These are phyloP conservation scores for Crypturellus undulatus DNA, from an alignment of 2,113 vertebrate species.

Conservation along the genomic window DNA sequence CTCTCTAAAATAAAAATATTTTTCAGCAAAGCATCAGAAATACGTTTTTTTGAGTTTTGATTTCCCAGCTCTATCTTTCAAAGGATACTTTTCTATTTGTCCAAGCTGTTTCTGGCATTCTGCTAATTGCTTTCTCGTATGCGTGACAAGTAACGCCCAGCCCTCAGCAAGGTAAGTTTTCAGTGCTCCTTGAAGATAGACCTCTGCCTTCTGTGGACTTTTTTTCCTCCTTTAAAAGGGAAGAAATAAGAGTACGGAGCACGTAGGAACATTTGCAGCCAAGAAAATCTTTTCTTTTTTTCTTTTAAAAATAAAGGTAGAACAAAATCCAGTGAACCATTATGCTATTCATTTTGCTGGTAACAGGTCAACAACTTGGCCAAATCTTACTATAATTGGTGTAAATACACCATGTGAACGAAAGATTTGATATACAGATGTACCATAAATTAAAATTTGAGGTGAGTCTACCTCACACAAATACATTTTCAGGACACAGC, in stretches of 20 bases:
- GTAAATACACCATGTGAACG: background rate
- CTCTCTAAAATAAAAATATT: background rate
- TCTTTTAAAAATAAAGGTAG: background rate
- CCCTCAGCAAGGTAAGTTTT: conserved; percentile 92
- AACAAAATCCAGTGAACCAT: background rate
- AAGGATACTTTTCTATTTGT: conserved; percentile 95
- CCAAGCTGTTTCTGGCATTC: conserved; percentile 93
- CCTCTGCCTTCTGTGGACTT: conserved; percentile 89
- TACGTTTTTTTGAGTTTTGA: background rate
- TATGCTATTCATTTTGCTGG: background rate
- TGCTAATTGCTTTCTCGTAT: conserved; percentile 93
- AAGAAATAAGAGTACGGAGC: background rate
- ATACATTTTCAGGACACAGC: background rate
- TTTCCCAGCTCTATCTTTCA: background rate
- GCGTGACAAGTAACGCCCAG: conserved; percentile 91
- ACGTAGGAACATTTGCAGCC: background rate
- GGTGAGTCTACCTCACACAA: background rate
- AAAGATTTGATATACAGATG: background rate
- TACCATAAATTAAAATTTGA: background rate
- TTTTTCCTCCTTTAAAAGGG: conserved; percentile 87
- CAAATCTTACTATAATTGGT: background rate
- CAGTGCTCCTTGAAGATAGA: conserved; percentile 90
- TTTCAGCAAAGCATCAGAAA: background rate
- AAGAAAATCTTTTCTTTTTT: background rate
- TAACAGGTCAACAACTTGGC: background rate